Evolutionary conservation across 2,113 vertebrate species (phyloP), one percentile per base, ranked within the genome.

Genomic region (Pagrus major): DNA sequence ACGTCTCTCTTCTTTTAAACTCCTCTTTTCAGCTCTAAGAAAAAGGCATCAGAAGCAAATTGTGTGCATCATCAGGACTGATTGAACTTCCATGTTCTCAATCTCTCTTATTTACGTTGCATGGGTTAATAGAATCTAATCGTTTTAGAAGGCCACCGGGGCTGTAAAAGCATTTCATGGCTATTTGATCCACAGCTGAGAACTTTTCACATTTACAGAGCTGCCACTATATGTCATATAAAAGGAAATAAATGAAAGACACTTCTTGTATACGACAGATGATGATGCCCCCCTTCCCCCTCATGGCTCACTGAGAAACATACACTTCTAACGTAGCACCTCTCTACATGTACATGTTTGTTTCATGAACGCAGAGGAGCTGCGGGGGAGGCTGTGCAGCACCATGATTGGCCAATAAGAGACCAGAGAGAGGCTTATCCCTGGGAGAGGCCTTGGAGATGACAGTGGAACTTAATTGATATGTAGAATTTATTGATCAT

Each of bases 401-500:
- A 2, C n/a, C 8, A 35, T 9, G 81, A 91, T 75, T 83, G 83
- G 76, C 76, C 64, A 33, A 78, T 71, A 81, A 76, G 56, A 80
- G 41, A 60, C n/a, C 79, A 66, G 46, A 75, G 54, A 42, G 61
- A 35, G 87, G 29, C 46, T 70, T 67, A 75, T 71, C 60, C 89
- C 76, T 51, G 55, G 52, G 35, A 89, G 83, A 90, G 47, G 85
- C 89, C 88, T 93, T 83, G 85, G 86, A 65, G 79, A 56, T 93
- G 89, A 93, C 87, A 93, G 86, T 5, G 21, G 69, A 90, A 92
- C 86, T 93, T 93, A 94, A 95, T 95, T 93, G 92, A 91, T 94
- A 86, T 72, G 89, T 89, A 86, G 89, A 93, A 94, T 93, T 91
- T 93, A 94, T 95, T 91, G 93, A 94, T 94, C 87, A 88, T 68